Evolutionary conservation across 2,888 invertebrate species (phyloP).

Genomic region (Sclerodermus sp.): DNA sequence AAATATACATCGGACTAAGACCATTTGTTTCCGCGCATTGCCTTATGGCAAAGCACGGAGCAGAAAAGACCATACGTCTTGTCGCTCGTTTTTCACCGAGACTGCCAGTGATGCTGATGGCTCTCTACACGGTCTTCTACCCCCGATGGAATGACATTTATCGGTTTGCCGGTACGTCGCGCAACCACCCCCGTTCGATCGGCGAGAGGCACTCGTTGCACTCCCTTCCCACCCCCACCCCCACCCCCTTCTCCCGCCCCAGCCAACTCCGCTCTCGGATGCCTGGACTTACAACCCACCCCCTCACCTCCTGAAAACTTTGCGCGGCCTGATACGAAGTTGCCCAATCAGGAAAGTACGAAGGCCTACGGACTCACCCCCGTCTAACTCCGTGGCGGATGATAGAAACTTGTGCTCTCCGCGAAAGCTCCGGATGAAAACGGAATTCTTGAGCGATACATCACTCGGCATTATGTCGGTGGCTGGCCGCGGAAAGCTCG

Average conservation of each 20-base stretch:
- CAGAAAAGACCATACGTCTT: slow-evolving; percentile 40
- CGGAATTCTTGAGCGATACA: no score
- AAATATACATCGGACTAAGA: slow-evolving; percentile 43
- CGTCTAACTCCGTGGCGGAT: no score
- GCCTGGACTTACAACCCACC: slow-evolving; percentile 5
- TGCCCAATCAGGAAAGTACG: slow-evolving; percentile 24
- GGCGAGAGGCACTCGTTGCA: no score
- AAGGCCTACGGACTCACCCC: no score
- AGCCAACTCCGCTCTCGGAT: no score
- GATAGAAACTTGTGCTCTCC: no score
- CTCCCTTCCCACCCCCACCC: no score
- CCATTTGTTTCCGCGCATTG: slow-evolving; percentile 45
- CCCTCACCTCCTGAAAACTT: slow-evolving; percentile 10
- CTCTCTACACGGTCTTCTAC: slow-evolving; percentile 4
- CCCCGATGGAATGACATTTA: slow-evolving; percentile 14
- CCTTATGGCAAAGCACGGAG: slow-evolving; percentile 34
- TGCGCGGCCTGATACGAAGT: slow-evolving; percentile 13
- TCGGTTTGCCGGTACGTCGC: neutral
- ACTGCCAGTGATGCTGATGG: slow-evolving; percentile 9
- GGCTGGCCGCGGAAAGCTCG: no score
- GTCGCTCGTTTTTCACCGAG: slow-evolving; percentile 35
- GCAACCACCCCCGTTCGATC: no score
- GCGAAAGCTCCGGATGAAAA: no score
- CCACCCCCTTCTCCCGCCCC: no score
- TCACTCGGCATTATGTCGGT: no score